Base-by-base conservation (phyloP, 2,797 vertebrate species). In the Heterohyrax brucei region DNA sequence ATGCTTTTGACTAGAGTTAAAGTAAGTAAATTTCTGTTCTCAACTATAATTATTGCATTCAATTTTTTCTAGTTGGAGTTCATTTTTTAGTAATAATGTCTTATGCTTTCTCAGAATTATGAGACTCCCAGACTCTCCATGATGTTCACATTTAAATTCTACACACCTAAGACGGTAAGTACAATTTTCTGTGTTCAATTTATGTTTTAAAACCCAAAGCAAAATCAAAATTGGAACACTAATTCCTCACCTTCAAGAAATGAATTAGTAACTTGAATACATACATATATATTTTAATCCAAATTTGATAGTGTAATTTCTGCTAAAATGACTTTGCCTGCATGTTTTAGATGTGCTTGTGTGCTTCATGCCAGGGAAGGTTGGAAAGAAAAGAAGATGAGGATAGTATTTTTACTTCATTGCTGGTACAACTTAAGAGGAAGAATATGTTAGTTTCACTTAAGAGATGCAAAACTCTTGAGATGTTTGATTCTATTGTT, bases 111-210 rank as follows among this genome's bases (percentile, higher is more conserved):
- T 96, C 88, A 98, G 97, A 90, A 96, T 93, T 79, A 92, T 86
- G 94, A 98, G 98, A 28, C 83, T n/a, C 16, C 24, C 39, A 87
- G 66, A 44, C 93, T 72, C 50, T 18, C 89, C 73, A 91, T 4
- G 95, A 96, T 96, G 85, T 89, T 93, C 75, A 78, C 50, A 0
- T 95, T 97, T 68, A 81, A 97, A 10, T 96, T 98, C 64, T 98
- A 98, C 79, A 92, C 96, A 75, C 98, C 98, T 1, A 93, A 85
- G 39, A 5, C 24, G 94, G 98, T 99, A 81, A 99, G 98, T 96
- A 96, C 30, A 90, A 95, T 92, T 93, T 87, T 95, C 64, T 93
- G 26, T 79, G 24, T 91, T 92, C 39, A 80, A 16, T 72, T 93
- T 97, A 59, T 77, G 28, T 80, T 92, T 96, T 95, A 75, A 91